Percentiles rank a stretch among this genome's conserved stretches.
Conservation (phyloP, 2,797 vertebrate genomes). For the Diplodus sargus region DNA sequence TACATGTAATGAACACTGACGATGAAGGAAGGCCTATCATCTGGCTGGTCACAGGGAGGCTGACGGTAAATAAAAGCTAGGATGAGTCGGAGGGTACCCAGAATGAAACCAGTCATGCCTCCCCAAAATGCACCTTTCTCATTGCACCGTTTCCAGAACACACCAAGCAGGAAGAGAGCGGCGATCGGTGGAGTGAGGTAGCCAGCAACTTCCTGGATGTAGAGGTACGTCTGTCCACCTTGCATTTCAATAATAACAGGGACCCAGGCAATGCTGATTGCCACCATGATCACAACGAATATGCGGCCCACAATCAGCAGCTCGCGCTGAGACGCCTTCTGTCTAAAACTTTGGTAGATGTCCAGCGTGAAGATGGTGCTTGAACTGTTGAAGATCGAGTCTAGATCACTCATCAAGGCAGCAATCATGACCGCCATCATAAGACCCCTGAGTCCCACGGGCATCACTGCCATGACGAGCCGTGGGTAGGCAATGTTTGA, state of each 20-base stretch:
- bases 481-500: conserved; percentile 98
- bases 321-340: conserved; percentile 89
- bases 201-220: conserved; percentile 98
- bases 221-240: conserved; percentile 98
- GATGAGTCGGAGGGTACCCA: conserved; percentile 89
- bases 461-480: conserved; percentile 96
- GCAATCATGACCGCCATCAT: conserved; percentile 99
- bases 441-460: conserved; percentile 94
- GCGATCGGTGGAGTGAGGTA: conserved; percentile 98
- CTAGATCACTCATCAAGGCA: conserved; percentile 98
- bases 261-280: conserved; percentile 97
- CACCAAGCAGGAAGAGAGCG: conserved; percentile 94
- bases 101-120: conserved; percentile 91
- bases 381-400: conserved; percentile 99
- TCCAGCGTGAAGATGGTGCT: conserved; percentile 99
- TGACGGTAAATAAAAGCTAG: conserved; percentile 93
- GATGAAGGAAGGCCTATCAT: conserved; percentile 92
- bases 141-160: conserved; percentile 97
- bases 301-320: conserved; percentile 93
- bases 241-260: conserved; percentile 99
- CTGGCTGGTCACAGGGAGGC: conserved; percentile 93
- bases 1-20: conserved; percentile 96
- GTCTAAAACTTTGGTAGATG: conserved; percentile 92
- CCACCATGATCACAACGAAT: conserved; percentile 96
- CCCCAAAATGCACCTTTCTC: conserved; percentile 97